Conservation (phyloP, 2,888 invertebrate genomes). For the Pasiphila rectangulata region DNA sequence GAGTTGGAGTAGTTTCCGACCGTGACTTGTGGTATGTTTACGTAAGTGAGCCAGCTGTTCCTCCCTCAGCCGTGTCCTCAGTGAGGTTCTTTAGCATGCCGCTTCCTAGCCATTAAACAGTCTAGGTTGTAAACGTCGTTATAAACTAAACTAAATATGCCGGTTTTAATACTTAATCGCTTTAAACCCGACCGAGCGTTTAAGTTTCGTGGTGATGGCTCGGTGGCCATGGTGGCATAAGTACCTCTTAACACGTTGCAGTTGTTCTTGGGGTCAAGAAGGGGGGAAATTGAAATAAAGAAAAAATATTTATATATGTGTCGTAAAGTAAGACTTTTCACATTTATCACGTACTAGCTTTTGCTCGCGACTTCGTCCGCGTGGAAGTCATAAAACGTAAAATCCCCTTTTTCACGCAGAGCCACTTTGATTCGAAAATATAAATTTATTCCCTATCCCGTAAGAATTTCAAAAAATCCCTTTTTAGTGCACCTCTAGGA, state of each 20-base stretch:
- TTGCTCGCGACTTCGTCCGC: no score
- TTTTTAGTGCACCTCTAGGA: no score
- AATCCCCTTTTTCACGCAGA: no score
- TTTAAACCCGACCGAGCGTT: conserved; percentile 41
- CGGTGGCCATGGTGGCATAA: conserved; percentile 11
- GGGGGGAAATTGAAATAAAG: no score
- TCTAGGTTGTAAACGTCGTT: conserved; percentile 72
- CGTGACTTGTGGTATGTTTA: no score
- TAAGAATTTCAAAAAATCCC: no score
- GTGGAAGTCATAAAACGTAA: no score
- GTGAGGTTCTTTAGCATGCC: conserved; percentile 58
- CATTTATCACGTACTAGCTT: neutral
- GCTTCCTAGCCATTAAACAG: conserved; percentile 70
- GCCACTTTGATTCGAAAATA: no score
- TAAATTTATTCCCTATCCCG: no score
- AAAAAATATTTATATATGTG: no score
- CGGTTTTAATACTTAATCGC: conserved; percentile 63
- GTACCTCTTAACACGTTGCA: conserved; percentile 2
- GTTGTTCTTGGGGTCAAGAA: neutral
- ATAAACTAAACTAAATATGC: conserved; percentile 71
- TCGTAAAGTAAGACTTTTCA: no score
- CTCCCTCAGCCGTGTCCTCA: conserved; percentile 6
- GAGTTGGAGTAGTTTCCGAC: no score
- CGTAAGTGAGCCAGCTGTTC: neutral
- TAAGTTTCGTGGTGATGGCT: conserved; percentile 13